These are phyloP conservation scores for Toxotes chatareus DNA, from an alignment of 2,113 vertebrate species.

Conservation along the genomic window DNA sequence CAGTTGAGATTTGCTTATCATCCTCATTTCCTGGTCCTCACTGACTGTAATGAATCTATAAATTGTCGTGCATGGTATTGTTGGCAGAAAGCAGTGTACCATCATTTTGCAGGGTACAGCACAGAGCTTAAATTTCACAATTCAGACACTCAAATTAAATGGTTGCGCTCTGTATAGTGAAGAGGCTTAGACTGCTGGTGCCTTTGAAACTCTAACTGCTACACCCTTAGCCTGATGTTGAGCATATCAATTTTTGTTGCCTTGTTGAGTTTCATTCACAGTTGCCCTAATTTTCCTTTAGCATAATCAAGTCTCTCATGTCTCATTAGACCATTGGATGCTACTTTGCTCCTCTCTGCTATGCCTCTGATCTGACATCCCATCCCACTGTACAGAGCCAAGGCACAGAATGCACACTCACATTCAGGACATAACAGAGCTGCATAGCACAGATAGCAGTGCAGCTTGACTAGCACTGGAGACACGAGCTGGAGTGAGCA, in stretches of 20 bases:
- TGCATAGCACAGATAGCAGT: slow-evolving; percentile 45
- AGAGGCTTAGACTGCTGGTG: too few relatives aligned
- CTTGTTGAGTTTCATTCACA: background rate
- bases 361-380: slow-evolving; percentile 41
- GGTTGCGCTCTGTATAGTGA: too few relatives aligned
- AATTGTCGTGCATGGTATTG: too few relatives aligned
- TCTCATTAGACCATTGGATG: slow-evolving; percentile 15
- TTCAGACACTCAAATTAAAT: too few relatives aligned
- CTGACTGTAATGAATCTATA: too few relatives aligned
- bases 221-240: background rate
- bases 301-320: background rate
- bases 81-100: too few relatives aligned
- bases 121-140: too few relatives aligned
- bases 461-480: slow-evolving; percentile 10
- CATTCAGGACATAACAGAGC: slow-evolving; percentile 51
- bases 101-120: too few relatives aligned
- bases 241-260: background rate
- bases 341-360: slow-evolving; percentile 17
- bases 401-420: slow-evolving; percentile 28
- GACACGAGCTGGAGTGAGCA: background rate
- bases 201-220: background rate
- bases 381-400: slow-evolving; percentile 11
- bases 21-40: too few relatives aligned
- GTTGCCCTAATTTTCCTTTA: slow-evolving; percentile 1
- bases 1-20: too few relatives aligned